These are phyloP conservation scores for Scomber colias DNA, from an alignment of 2,113 vertebrate species.

Conservation along the genomic window DNA sequence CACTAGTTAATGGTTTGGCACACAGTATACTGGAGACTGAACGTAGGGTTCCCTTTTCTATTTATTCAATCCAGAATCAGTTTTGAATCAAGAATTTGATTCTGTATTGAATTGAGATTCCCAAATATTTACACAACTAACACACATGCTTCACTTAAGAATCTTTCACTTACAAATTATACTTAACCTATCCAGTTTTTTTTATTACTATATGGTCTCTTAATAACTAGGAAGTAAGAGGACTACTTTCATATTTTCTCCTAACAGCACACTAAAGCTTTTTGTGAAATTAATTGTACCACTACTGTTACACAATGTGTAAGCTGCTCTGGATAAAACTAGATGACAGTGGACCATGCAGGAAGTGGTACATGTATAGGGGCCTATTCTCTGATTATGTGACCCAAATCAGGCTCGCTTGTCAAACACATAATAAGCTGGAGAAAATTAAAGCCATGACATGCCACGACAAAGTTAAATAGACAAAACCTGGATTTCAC, in stretches of 20 bases:
- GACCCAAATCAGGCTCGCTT: conserved; percentile 42
- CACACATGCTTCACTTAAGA: neutral
- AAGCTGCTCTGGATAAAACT: neutral
- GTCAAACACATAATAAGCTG: conserved; percentile 35
- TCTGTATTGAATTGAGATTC: too few relatives aligned
- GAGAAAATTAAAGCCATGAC: conserved; percentile 49
- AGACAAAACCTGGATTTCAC: conserved; percentile 34
- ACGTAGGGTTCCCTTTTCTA: too few relatives aligned
- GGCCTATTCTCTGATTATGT: conserved; percentile 14
- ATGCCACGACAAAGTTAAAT: conserved; percentile 27
- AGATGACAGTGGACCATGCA: conserved; percentile 10
- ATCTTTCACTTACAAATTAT: too few relatives aligned
- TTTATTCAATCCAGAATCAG: too few relatives aligned
- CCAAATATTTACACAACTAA: too few relatives aligned
- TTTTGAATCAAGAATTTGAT: too few relatives aligned
- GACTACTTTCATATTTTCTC: neutral
- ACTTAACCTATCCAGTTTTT: neutral
- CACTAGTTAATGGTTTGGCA: too few relatives aligned
- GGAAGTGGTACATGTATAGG: neutral
- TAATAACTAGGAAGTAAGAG: neutral
- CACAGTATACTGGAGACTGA: too few relatives aligned
- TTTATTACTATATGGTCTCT: neutral
- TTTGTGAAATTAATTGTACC: conserved; percentile 25
- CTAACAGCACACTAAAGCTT: neutral
- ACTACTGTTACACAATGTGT: conserved; percentile 2